Evolutionary conservation across 2,888 invertebrate genomes (phyloP), one percentile per base, ranked within the genome.

Genomic region (Lepidochrysops patricia): DNA sequence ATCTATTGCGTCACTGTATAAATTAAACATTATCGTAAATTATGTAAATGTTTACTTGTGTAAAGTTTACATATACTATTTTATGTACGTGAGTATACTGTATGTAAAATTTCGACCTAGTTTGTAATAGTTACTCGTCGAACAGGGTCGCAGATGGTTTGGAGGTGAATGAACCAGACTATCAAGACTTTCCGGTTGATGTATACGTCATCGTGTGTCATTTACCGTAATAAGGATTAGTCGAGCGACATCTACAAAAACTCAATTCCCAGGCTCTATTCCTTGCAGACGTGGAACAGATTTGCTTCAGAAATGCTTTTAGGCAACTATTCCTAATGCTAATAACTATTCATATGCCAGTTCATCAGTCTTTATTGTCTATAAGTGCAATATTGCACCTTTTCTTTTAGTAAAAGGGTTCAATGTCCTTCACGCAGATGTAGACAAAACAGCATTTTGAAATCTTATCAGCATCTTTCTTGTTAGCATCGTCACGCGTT

Each of bases 161-260:
- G 73, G 81, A 84, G 86, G 87, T 87, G 79, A 83, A 73, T 76
- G 88, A 86, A 85, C 84, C 73, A 64, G 43, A 50, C 72, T 78
- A 82, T 79, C 77, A 73, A 69, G 66, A 65, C 77, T 70, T 77
- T 80, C 81, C 81, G 82, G 79, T 81, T 80, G 74, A 80, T 80
- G 80, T 74, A 63, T 65, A 68, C 70, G 71, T 69, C 71, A 70
- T 65, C 66, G 61, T 43, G 19, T 43, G 43, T 43, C 43, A 43
- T 43, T 43, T 43, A 43, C 43, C 43, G 43, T 12, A n/a, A 9
- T 43, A 9, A 12, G 35, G 35, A 35, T 35, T 5, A 13, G 13
- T 35, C 35, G 35, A 13, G 13, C n/a, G n/a, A n/a, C n/a, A n/a
- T n/a, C n/a, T n/a, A n/a, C n/a, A n/a, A n/a, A n/a, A n/a, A n/a